These are phyloP conservation scores for Torymus tubicola DNA, from an alignment of 2,888 invertebrate genomes.

Conservation along the genomic window DNA sequence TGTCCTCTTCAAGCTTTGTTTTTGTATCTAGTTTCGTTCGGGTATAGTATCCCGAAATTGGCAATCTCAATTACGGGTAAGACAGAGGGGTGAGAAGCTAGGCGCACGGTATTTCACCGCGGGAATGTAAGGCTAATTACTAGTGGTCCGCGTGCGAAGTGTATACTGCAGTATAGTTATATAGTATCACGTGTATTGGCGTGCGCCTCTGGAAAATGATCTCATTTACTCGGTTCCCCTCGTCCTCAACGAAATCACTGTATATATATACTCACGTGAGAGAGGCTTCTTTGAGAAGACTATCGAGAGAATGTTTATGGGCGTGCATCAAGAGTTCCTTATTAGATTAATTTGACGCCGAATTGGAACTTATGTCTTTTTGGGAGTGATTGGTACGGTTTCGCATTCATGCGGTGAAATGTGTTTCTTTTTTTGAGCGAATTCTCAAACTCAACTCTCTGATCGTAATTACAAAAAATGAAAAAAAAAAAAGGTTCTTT, in stretches of 20 bases:
- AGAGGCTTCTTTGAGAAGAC: background rate
- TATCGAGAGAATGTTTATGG: no score
- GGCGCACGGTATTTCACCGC: slow-evolving; percentile 22
- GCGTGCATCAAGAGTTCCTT: background rate
- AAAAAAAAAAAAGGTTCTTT: no score
- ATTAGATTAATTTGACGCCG: slow-evolving; percentile 29
- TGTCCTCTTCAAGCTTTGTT: slow-evolving; percentile 10
- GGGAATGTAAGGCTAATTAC: slow-evolving; percentile 47
- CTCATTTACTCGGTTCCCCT: slow-evolving; percentile 26
- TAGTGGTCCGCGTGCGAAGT: slow-evolving; percentile 2
- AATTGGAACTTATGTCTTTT: no score
- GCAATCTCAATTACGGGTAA: slow-evolving; percentile 50
- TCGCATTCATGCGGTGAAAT: no score
- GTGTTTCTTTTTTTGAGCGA: no score
- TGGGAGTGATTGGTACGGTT: no score
- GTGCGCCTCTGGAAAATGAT: slow-evolving; percentile 9
- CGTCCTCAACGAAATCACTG: background rate
- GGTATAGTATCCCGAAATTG: slow-evolving; percentile 41
- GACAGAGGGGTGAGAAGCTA: no score
- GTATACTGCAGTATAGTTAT: no score
- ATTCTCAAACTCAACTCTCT: no score
- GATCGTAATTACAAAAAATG: no score
- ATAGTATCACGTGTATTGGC: no score
- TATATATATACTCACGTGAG: background rate
- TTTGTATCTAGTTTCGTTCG: no score